Conservation (phyloP, 2,797 vertebrate genomes). For the Adelosebastes latens region DNA sequence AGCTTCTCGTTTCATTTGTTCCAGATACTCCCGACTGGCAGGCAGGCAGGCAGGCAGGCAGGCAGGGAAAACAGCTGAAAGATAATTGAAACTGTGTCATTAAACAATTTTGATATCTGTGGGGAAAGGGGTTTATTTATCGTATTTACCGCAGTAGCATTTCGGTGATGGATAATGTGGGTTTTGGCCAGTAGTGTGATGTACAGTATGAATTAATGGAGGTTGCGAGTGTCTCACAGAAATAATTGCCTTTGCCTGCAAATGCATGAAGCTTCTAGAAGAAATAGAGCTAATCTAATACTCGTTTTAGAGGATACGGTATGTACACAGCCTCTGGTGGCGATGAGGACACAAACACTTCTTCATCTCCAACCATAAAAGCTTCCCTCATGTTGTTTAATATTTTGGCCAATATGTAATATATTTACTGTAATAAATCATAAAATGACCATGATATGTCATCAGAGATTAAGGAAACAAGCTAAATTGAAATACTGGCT, state of each 20-base stretch:
- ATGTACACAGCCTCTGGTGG: conserved; percentile 23
- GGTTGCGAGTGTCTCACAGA: conserved; percentile 38
- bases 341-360: conserved; percentile 12
- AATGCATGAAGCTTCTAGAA: conserved; percentile 30
- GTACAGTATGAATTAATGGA: conserved; percentile 47
- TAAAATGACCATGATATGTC: too few relatives aligned
- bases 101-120: conserved; percentile 55
- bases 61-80: conserved; percentile 5
- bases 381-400: neutral
- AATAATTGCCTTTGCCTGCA: conserved; percentile 60
- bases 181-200: conserved; percentile 46
- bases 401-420: neutral
- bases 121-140: conserved; percentile 53
- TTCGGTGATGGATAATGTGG: conserved; percentile 54
- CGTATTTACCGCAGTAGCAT: conserved; percentile 45
- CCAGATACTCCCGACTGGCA: neutral
- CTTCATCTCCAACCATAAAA: conserved; percentile 6
- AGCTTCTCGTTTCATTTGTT: conserved; percentile 27
- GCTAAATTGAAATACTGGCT: too few relatives aligned
- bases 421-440: too few relatives aligned
- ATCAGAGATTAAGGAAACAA: too few relatives aligned
- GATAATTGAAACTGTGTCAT: conserved; percentile 58
- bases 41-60: neutral
- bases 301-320: conserved; percentile 15
- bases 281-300: conserved; percentile 36